Evolutionary conservation across 1,140 invertebrate species (phyloP).

Genomic region (Hyles vespertilio): DNA sequence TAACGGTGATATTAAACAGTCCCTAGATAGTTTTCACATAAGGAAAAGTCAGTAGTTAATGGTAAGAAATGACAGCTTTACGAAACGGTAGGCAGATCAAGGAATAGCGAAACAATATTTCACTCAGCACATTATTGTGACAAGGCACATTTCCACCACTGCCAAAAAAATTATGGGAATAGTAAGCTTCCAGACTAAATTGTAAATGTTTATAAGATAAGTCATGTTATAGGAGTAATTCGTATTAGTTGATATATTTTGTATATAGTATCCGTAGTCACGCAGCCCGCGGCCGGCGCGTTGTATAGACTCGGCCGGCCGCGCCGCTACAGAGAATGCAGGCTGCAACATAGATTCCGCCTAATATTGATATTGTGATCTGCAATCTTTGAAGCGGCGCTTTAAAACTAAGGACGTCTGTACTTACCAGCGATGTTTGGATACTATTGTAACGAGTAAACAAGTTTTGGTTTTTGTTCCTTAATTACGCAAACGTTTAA

Average conservation of each 20-base stretch:
- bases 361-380: constrained; percentile 67
- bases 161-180: constrained; percentile 50
- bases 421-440: constrained; percentile 65
- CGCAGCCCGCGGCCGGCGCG: constrained; percentile 35
- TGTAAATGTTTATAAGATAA: constrained; percentile 70
- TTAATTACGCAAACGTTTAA: constrained; percentile 75
- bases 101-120: constrained; percentile 34
- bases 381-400: constrained; percentile 69
- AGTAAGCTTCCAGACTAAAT: constrained; percentile 41
- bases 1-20: constrained; percentile 35
- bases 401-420: constrained; percentile 48
- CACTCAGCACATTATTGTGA: constrained; percentile 57
- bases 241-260: constrained; percentile 58
- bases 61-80: constrained; percentile 69
- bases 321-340: constrained; percentile 65
- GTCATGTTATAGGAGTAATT: constrained; percentile 70
- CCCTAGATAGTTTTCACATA: constrained; percentile 51
- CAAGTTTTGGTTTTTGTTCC: constrained; percentile 76
- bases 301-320: constrained; percentile 22
- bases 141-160: constrained; percentile 77
- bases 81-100: constrained; percentile 55
- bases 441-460: constrained; percentile 65
- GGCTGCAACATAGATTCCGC: constrained; percentile 68
- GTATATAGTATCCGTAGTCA: constrained; percentile 62
- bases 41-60: constrained; percentile 67